Evolutionary conservation across 2,797 vertebrate genomes (phyloP), one percentile per base, ranked within the genome.

Genomic region (Cossypha dichroa): DNA sequence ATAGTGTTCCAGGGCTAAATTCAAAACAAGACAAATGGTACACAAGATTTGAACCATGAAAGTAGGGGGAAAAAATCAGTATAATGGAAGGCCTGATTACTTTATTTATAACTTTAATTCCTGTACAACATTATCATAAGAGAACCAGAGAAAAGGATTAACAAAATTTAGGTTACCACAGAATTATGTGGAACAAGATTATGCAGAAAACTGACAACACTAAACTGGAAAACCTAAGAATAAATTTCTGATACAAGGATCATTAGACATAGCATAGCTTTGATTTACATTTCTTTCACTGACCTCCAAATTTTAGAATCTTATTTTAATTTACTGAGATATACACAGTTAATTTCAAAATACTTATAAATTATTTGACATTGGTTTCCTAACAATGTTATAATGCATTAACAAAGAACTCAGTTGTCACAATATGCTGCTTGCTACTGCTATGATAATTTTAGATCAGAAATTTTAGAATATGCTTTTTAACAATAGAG

Each of bases 181-280:
- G 74, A 94, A 94, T 85, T 89, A 88, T 18, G 19, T 40, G 28
- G 55, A 94, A 91, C 28, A 84, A 78, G 80, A 81, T 90, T 75
- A 88, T 43, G 41, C 18, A 90, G 40, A 69, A 89, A 93, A 80
- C 56, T 84, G 62, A 58, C 51, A 87, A 73, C 7, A 28, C 11
- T 64, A 28, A 88, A 86, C 11, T 58, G n/a, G 33, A 86, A 88
- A 81, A 66, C 19, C 31, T 43, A 69, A 15, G 51, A 76, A 86
- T 14, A 82, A 51, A 75, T 51, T 78, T 88, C 26, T 66, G n/a
- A 92, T 55, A 54, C n/a, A 86, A 66, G 6, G 19, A 21, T 15
- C 46, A 33, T 29, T 43, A 83, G 19, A 77, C 14, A 52, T 0
- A 33, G 29, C 25, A 58, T 9, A 77, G 34, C 25, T 55, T 46